phyloP scores from a whole-genome alignment of 1,140 invertebrate genomes.

The Hyposmocoma kahamanoa region DNA sequence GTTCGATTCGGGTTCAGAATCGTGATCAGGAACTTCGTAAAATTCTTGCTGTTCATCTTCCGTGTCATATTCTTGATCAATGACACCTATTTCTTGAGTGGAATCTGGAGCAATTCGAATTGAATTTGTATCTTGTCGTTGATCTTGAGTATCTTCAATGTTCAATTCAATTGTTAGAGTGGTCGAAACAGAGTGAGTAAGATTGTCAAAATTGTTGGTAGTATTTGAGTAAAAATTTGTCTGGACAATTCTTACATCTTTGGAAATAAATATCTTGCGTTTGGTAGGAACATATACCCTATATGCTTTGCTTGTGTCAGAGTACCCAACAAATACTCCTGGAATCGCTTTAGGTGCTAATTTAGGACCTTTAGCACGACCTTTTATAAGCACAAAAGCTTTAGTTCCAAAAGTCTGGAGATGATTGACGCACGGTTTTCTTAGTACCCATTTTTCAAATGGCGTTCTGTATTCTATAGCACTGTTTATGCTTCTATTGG shows the following conservation, averaged over 20 bases:
- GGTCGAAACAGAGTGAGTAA: not conserved
- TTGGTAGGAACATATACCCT: not conserved
- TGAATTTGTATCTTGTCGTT: not conserved
- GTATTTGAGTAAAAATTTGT: not conserved
- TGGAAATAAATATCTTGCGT: not conserved
- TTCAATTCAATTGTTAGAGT: not conserved
- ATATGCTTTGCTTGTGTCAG: not conserved
- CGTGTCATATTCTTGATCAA: not conserved
- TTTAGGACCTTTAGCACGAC: not conserved
- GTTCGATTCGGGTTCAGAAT: not conserved
- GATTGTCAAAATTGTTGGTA: not conserved
- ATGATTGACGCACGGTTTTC: constrained; percentile 8
- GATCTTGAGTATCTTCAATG: not conserved
- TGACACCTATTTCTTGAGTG: not conserved
- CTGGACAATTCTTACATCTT: not conserved
- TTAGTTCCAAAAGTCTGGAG: not conserved
- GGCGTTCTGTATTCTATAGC: constrained; percentile 1
- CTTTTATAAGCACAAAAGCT: not conserved
- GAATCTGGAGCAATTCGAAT: not conserved
- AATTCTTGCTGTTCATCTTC: not conserved
- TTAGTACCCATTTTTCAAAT: constrained; percentile 6
- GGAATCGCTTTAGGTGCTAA: not conserved
- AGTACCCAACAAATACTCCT: not conserved
- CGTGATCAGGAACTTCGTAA: not conserved
- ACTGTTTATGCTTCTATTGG: constrained; percentile 6